These are phyloP conservation scores for Chascanopsetta lugubris DNA, from an alignment of 2,113 vertebrate genomes.

Conservation along the genomic window DNA sequence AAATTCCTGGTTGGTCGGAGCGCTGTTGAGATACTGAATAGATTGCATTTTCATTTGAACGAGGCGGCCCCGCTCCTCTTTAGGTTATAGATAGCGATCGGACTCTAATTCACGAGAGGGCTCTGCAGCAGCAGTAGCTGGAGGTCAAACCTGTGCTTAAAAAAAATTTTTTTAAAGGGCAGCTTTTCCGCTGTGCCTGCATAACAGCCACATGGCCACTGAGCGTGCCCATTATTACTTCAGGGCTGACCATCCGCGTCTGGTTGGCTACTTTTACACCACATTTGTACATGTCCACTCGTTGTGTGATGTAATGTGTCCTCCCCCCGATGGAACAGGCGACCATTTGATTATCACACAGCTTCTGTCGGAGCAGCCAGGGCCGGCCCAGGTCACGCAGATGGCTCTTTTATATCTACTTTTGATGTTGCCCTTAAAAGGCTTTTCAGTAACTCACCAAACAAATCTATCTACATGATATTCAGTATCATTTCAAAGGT, in stretches of 20 bases:
- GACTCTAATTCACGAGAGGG: not conserved
- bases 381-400: slow-evolving; percentile 44
- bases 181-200: slow-evolving; percentile 12
- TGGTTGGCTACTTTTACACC: slow-evolving; percentile 44
- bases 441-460: not conserved
- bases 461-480: not conserved
- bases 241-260: slow-evolving; percentile 31
- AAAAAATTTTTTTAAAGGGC: too few relatives aligned
- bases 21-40: not conserved
- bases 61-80: not conserved
- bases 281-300: slow-evolving; percentile 55
- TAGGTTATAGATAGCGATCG: too few relatives aligned
- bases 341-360: slow-evolving; percentile 44
- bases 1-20: too few relatives aligned
- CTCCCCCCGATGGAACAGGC: slow-evolving; percentile 37
- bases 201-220: slow-evolving; percentile 55
- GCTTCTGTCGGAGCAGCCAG: slow-evolving; percentile 35
- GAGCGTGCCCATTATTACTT: slow-evolving; percentile 37
- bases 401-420: slow-evolving; percentile 30
- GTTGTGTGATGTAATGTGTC: slow-evolving; percentile 66
- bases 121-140: not conserved
- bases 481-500: slow-evolving; percentile 17
- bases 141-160: not conserved
- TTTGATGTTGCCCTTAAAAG: slow-evolving; percentile 28
- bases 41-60: not conserved